Base-by-base conservation (phyloP, 2,888 invertebrate species). In the Osedax frankpressi region DNA sequence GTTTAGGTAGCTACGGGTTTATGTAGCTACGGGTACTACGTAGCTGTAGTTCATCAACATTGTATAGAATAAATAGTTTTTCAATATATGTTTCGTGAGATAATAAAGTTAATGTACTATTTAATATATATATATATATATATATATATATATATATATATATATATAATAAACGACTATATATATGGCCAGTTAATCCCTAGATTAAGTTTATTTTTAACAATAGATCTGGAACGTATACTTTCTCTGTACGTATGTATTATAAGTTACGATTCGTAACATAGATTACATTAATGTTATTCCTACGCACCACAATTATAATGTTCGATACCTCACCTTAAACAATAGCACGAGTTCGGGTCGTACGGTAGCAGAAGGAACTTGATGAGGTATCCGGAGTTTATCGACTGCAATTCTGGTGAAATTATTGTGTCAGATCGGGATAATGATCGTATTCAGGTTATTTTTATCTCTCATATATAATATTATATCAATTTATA, bases 341-440 rank as follows among this genome's bases (percentile, higher is more conserved):
- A 44, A 6, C 44, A 44, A 44, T n/a, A 69, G 69, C 69, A 70
- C 71, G 74, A 75, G 44, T 72, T 63, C 63, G 74, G 70, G 6
- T 74, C 72, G 24, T 70, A 73, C 2, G 75, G 75, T 3, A 67
- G 63, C 28, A 63, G 74, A 26, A 25, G 74, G 27, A 71, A 44
- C 59, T 68, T 75, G 6, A 28, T 62, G 26, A 72, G 73, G 65
- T 75, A 75, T 62, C 75, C 75, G 3, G 28, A 72, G 26, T 75
- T 75, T 59, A 28, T 75, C 6, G 75, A 75, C 70, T 74, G 74
- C 62, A 70, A 71, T 24, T 44, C 72, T 1, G 75, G 75, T n/a
- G 70, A 75, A 29, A 73, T 75, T 27, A 30, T 75, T 26, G 63
- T 75, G 25, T 72, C 75, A 3, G 75, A 75, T 25, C 14, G 71